Percentiles rank a stretch among this genome's conserved stretches.
phyloP scores from a whole-genome alignment of 2,113 vertebrate species.

The Noturus placidus region DNA sequence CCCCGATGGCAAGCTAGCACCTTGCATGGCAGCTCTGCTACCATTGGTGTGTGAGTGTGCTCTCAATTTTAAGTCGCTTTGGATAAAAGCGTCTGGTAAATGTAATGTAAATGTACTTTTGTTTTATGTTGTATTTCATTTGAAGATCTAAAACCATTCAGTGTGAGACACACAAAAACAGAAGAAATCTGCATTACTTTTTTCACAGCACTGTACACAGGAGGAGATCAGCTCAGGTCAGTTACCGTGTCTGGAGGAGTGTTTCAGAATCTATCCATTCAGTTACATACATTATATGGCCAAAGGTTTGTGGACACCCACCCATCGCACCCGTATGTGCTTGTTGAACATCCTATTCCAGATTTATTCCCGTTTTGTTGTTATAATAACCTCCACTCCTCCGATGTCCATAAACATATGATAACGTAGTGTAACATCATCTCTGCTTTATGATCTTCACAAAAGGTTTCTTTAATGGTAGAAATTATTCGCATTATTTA shows the following conservation, averaged over 20 bases:
- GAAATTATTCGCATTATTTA: constrained; percentile 17
- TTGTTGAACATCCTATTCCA: neutral
- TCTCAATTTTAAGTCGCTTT: too few relatives aligned
- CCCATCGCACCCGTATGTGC: neutral
- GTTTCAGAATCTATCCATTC: neutral
- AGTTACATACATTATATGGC: neutral
- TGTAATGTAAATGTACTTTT: too few relatives aligned
- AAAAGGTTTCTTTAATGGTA: neutral
- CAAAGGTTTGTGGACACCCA: neutral
- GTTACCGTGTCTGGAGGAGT: neutral
- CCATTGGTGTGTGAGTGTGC: too few relatives aligned
- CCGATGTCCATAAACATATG: neutral
- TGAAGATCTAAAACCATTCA: too few relatives aligned
- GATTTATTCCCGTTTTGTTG: neutral
- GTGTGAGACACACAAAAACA: too few relatives aligned
- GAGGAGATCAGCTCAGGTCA: neutral
- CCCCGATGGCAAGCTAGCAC: too few relatives aligned
- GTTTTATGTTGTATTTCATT: too few relatives aligned
- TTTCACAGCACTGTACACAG: too few relatives aligned
- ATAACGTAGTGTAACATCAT: neutral
- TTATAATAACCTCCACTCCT: neutral
- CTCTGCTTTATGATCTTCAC: neutral
- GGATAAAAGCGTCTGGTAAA: too few relatives aligned
- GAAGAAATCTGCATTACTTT: too few relatives aligned
- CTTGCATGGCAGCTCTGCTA: too few relatives aligned